Conservation (phyloP, 2,797 vertebrate species). For the Eleutherodactylus coqui region DNA sequence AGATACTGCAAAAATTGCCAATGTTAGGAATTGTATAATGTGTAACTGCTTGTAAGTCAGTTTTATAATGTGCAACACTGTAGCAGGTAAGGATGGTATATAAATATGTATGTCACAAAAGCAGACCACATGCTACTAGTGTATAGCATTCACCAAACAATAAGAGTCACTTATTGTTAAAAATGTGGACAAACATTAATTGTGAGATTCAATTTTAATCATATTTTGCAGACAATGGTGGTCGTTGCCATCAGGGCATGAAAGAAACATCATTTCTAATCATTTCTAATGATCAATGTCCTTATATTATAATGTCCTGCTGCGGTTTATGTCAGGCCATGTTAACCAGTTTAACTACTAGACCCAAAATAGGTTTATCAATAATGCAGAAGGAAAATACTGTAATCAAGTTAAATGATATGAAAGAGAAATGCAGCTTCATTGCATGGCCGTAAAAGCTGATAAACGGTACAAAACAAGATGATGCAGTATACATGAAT, state of each 20-base stretch:
- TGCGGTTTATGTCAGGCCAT: not conserved
- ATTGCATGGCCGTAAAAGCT: not conserved
- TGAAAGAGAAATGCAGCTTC: not conserved
- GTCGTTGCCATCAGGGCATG: not conserved
- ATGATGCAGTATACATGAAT: not conserved
- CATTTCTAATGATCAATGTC: not conserved
- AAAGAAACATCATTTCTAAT: not conserved
- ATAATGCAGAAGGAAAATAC: constrained; percentile 1
- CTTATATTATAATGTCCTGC: not conserved
- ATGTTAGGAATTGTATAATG: no score
- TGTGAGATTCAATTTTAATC: not conserved
- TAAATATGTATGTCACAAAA: no score
- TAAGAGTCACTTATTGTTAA: not conserved
- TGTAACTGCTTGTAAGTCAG: no score
- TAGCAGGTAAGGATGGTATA: no score
- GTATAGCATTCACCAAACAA: not conserved
- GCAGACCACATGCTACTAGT: not conserved
- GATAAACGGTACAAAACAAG: not conserved
- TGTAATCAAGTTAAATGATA: not conserved
- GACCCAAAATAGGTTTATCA: constrained; percentile 12
- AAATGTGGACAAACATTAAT: not conserved
- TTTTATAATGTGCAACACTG: no score
- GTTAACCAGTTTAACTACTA: not conserved
- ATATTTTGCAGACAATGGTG: not conserved
- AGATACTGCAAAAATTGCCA: no score